Conservation (phyloP, 2,888 invertebrate species). For the Heliconius erato region DNA sequence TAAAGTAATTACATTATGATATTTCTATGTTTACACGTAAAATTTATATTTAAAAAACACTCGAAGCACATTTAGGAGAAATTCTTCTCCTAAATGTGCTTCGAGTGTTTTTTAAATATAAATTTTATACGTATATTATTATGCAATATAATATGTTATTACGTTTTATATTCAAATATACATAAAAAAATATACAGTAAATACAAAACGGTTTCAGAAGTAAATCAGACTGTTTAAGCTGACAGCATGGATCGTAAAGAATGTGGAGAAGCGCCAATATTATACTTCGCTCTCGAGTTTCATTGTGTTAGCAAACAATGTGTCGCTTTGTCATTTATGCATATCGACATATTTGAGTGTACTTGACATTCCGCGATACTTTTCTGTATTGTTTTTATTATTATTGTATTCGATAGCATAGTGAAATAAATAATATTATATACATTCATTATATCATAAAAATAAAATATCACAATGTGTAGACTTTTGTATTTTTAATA, state of each 20-base stretch:
- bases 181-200: slow-evolving; percentile 1
- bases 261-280: slow-evolving; percentile 23
- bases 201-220: slow-evolving; percentile 7
- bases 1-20: too few relatives aligned
- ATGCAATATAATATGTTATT: not conserved
- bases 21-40: too few relatives aligned
- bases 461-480: too few relatives aligned
- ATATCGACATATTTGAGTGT: slow-evolving; percentile 25
- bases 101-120: too few relatives aligned
- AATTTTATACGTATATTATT: not conserved
- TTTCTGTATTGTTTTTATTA: slow-evolving; percentile 19
- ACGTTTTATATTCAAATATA: not conserved
- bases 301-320: slow-evolving; percentile 30
- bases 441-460: slow-evolving; percentile 7
- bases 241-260: slow-evolving; percentile 18
- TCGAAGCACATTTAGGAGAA: not conserved
- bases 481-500: too few relatives aligned
- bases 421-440: slow-evolving; percentile 5
- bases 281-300: slow-evolving; percentile 26
- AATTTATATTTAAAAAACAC: too few relatives aligned
- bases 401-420: not conserved
- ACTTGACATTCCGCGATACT: not conserved
- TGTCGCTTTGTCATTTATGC: slow-evolving; percentile 29
- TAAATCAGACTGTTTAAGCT: slow-evolving; percentile 27
- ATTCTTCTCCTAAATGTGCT: not conserved